phyloP scores from a whole-genome alignment of 2,888 invertebrate species.

The Taphrorychus bicolor region DNA sequence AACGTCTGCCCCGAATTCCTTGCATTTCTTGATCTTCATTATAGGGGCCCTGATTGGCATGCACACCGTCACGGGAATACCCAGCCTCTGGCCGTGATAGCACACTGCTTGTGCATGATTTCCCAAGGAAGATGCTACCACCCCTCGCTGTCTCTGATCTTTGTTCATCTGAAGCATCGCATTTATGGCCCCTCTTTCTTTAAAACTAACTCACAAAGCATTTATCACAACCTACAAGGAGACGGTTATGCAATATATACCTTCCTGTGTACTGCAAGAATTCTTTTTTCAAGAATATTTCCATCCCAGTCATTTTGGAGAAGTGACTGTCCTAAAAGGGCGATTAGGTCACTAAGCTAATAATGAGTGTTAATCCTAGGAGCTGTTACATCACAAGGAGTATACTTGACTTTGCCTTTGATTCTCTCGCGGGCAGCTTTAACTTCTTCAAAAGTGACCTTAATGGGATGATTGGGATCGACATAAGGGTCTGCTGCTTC shows the following conservation, averaged over 20 bases:
- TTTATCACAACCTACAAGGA: background rate
- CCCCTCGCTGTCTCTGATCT: constrained; percentile 77
- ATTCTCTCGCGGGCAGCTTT: constrained; percentile 90
- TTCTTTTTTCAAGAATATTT: constrained; percentile 92
- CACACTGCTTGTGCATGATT: constrained; percentile 88
- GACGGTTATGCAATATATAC: constrained; percentile 64
- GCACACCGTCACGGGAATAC: constrained; percentile 78
- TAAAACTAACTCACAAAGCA: constrained; percentile 71
- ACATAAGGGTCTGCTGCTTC: constrained; percentile 67
- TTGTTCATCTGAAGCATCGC: constrained; percentile 77
- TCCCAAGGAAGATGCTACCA: constrained; percentile 92
- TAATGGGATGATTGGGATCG: constrained; percentile 72
- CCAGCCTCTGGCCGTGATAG: constrained; percentile 71
- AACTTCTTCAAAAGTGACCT: constrained; percentile 83
- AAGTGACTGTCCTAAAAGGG: constrained; percentile 81
- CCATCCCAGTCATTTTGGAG: constrained; percentile 80
- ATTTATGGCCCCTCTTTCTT: constrained; percentile 92
- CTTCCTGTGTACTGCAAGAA: constrained; percentile 95
- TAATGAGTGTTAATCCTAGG: constrained; percentile 47
- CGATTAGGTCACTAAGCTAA: background rate
- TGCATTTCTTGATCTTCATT: constrained; percentile 93
- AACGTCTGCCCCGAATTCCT: constrained; percentile 83
- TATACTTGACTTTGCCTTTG: constrained; percentile 79
- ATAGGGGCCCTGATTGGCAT: constrained; percentile 96
- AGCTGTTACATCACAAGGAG: constrained; percentile 90